A percentile compares a stretch with the other conserved stretches of the same genome.
Evolutionary conservation across 2,113 vertebrate species (phyloP).

Genomic region (Anhinga anhinga): DNA sequence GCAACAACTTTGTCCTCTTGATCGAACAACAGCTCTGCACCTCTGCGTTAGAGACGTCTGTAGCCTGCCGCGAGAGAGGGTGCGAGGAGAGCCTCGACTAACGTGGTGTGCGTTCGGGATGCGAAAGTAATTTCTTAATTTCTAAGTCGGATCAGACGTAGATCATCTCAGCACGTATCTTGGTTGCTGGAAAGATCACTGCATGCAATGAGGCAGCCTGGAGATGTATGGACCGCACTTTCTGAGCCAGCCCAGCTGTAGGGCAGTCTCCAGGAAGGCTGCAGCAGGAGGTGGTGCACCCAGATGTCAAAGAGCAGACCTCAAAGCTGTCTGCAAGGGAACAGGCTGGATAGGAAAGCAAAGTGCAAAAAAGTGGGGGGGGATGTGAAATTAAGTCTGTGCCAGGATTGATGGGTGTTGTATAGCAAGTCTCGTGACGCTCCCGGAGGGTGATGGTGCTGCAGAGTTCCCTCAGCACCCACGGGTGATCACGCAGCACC

Average conservation of each 20-base stretch:
- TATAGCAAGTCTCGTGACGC: fast-evolving
- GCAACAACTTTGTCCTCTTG: neutral
- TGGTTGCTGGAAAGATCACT: neutral
- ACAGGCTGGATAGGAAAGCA: neutral
- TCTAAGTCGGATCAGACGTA: neutral
- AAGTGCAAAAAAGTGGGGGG: neutral
- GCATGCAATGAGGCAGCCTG: neutral
- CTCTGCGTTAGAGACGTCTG: neutral
- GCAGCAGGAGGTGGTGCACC: neutral
- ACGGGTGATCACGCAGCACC: neutral
- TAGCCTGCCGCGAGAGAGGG: neutral
- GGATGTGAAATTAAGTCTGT: neutral
- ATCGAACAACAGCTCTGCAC: neutral
- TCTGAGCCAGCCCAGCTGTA: neutral
- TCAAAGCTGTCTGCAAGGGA: neutral
- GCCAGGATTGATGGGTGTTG: too few species aligned
- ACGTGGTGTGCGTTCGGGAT: fast-evolving
- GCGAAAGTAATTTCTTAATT: neutral
- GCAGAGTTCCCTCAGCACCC: neutral
- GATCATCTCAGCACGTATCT: neutral
- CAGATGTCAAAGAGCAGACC: neutral
- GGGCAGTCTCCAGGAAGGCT: neutral
- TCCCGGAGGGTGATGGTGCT: neutral
- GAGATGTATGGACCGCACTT: neutral
- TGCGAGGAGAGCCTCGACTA: neutral